Evolutionary conservation across 92 coral and sea anemone species (phyloP).

Genomic region (Phenganax subtilis): DNA sequence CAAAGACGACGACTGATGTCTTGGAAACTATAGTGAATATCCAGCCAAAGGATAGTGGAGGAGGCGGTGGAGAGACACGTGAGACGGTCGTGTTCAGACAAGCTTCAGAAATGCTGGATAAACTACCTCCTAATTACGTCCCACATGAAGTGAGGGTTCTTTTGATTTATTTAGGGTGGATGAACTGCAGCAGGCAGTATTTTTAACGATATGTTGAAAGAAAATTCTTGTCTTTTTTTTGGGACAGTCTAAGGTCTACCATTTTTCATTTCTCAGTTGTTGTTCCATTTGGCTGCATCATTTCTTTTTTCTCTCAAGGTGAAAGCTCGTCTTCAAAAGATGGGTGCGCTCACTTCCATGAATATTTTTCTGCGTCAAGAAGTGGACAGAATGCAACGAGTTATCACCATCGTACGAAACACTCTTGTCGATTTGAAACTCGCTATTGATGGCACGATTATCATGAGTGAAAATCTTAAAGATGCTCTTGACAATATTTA

Average conservation of each 20-base stretch:
- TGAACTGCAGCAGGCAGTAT: no score
- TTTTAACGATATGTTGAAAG: no score
- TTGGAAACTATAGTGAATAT: constrained; percentile 94
- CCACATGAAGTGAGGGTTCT: constrained; percentile 75
- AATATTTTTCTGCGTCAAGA: constrained; percentile 99
- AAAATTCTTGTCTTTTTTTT: neutral
- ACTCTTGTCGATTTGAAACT: constrained; percentile 83
- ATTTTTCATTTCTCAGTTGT: neutral
- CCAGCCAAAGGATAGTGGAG: constrained; percentile 96
- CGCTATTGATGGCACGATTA: constrained; percentile 97
- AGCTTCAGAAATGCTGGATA: constrained; percentile 95
- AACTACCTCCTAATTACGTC: constrained; percentile 85
- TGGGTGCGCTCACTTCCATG: constrained; percentile 97
- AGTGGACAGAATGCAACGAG: constrained; percentile 98
- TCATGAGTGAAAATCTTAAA: constrained; percentile 97
- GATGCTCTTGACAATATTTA: constrained; percentile 95
- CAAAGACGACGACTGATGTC: constrained; percentile 93
- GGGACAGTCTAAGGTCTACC: no score
- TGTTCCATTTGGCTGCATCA: neutral
- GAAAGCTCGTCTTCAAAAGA: constrained; percentile 85
- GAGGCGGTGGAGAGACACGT: constrained; percentile 97
- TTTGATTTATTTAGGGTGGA: neutral
- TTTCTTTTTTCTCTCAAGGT: constrained; percentile 52
- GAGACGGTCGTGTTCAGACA: constrained; percentile 84
- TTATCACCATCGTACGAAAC: constrained; percentile 71